These are phyloP conservation scores for Pyrrhia umbra DNA, from an alignment of 2,888 invertebrate genomes.

Conservation along the genomic window DNA sequence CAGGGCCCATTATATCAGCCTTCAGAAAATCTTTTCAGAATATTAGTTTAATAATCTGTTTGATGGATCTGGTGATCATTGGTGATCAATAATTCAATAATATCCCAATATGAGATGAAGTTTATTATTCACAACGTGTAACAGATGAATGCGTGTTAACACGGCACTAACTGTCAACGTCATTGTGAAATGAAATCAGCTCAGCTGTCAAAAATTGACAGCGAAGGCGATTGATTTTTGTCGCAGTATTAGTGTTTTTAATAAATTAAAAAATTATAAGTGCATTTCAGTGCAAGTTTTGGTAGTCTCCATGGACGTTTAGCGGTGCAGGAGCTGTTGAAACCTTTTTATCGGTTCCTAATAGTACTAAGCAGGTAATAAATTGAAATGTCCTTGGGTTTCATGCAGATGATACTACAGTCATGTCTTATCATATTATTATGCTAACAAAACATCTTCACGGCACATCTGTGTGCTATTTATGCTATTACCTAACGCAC, in stretches of 20 bases:
- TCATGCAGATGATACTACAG: slow-evolving; percentile 53
- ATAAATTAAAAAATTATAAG: slow-evolving; percentile 42
- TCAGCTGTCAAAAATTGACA: slow-evolving; percentile 57
- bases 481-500: slow-evolving; percentile 52
- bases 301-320: slow-evolving; percentile 57
- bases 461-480: slow-evolving; percentile 64
- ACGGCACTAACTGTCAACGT: slow-evolving; percentile 12
- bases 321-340: slow-evolving; percentile 33
- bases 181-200: slow-evolving; percentile 28
- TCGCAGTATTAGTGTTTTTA: slow-evolving; percentile 55
- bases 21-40: background rate
- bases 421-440: slow-evolving; percentile 76
- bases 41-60: no score
- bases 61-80: no score
- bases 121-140: no score
- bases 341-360: slow-evolving; percentile 43
- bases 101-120: no score
- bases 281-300: slow-evolving; percentile 36
- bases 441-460: slow-evolving; percentile 80
- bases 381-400: slow-evolving; percentile 73
- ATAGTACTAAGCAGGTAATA: slow-evolving; percentile 66
- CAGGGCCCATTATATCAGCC: background rate
- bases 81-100: no score
- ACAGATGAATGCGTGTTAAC: background rate
- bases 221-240: slow-evolving; percentile 57